phyloP scores from a whole-genome alignment of 1,140 invertebrate genomes.

The Drosophila sulfurigaster region DNA sequence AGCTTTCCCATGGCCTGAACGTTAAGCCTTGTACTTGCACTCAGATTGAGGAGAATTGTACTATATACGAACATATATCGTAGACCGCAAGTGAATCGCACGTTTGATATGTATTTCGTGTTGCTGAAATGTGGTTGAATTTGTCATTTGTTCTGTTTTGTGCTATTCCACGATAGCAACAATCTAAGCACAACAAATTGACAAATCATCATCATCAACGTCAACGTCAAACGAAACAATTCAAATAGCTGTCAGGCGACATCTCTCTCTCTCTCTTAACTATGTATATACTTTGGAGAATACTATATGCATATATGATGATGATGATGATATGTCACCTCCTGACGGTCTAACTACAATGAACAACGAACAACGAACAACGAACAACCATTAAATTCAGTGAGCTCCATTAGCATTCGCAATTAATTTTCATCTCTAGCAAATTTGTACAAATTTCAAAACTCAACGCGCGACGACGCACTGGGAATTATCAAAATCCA shows the following conservation, averaged over 20 bases:
- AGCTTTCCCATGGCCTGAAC: conserved; percentile 46
- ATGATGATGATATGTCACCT: conserved; percentile 32
- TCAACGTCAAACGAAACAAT: conserved; percentile 47
- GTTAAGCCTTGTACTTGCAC: not conserved
- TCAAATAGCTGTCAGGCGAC: conserved; percentile 44
- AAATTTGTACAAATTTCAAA: conserved; percentile 64
- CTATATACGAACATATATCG: too few species aligned
- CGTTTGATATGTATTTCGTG: conserved; percentile 24
- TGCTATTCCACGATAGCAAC: conserved; percentile 15
- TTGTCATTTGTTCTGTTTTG: conserved; percentile 57
- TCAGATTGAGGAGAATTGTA: not conserved
- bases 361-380: too few species aligned
- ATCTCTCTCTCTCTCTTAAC: not conserved
- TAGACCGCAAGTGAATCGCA: conserved; percentile 38
- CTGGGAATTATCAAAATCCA: conserved; percentile 41
- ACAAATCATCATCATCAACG: conserved; percentile 62
- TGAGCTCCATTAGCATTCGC: conserved; percentile 67
- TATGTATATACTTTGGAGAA: not conserved
- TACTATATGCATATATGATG: not conserved
- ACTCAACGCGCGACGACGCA: conserved; percentile 37
- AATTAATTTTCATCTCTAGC: conserved; percentile 72
- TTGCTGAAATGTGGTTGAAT: conserved; percentile 44
- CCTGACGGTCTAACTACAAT: conserved; percentile 23
- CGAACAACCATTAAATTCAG: conserved; percentile 35
- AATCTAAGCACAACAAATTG: conserved; percentile 38